Base-by-base conservation (phyloP, 2,888 invertebrate genomes). In the Epistrophella euchroma region DNA sequence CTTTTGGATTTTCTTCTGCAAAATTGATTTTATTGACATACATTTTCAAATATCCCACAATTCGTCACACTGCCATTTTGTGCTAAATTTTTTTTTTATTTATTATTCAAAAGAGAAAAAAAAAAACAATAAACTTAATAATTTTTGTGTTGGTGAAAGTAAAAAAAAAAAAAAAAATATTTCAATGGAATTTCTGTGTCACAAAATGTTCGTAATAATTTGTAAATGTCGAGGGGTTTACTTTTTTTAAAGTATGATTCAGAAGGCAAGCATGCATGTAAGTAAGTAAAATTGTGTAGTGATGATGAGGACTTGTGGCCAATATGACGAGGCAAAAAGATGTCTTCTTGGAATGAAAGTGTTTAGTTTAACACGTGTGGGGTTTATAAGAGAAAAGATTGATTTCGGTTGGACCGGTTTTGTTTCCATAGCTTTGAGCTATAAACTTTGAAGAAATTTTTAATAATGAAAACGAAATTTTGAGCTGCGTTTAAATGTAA, bases 181-280 rank as follows among this genome's bases (percentile, higher is more conserved):
- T 35, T 68, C 50, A 37, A 19, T 52, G 68, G 52, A 52, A 68
- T 68, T 68, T 68, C 25, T 68, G 50, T 68, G 52, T 52, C 68
- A 68, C 47, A 66, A 66, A 66, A 19, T 47, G 13, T 35, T 40
- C 2, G 60, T 19, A 58, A 58, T 58, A 35, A 28, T 52, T 52
- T 52, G 28, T 52, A 58, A 19, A 11, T 9, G 52, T 28, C 25
- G 28, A 28, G 32, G 32, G 56, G 22, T 40, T 52, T 52, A 52
- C 50, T 52, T 37, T 58, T 32, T 52, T 37, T 58, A 17, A 13
- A 10, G 4, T 4, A 40, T 37, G 37, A 60, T 37, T 37, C 60
- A 37, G 7, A 58, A 22, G 60, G 19, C 13, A 37, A 37, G 15
- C 37, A 15, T 52, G 13, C 25, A 35, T 55, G 32, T 32, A 25